Percentiles rank a stretch among this genome's conserved stretches.
Conservation (phyloP, 2,113 vertebrate genomes). For the Melanocharis versteri region DNA sequence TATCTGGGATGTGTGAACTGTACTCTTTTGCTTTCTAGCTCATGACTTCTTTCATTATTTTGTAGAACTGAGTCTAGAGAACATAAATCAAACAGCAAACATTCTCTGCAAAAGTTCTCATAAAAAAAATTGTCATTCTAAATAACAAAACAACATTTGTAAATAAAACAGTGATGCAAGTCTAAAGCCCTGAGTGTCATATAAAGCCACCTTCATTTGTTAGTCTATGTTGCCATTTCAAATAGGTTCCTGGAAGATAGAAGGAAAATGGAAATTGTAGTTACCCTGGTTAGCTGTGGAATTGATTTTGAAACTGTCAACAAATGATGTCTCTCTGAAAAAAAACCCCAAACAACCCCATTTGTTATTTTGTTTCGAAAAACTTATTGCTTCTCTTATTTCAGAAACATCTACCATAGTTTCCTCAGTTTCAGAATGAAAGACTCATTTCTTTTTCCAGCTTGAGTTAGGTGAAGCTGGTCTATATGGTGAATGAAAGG, state of each 20-base stretch:
- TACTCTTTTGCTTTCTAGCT: neutral
- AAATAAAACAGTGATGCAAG: neutral
- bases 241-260: neutral
- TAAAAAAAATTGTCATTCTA: neutral
- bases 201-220: neutral
- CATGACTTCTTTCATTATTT: neutral
- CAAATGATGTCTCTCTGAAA: accelerated
- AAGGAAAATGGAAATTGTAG: neutral
- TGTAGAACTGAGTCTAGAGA: neutral
- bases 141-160: neutral
- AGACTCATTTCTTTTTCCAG: neutral
- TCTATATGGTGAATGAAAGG: neutral
- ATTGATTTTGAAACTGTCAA: neutral
- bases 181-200: neutral
- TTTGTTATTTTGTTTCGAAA: neutral
- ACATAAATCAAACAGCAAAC: neutral
- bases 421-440: neutral
- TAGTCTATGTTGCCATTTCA: neutral
- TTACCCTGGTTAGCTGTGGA: neutral
- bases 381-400: neutral
- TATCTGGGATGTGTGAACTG: neutral
- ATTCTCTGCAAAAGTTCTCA: neutral
- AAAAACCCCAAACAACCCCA: too few species aligned
- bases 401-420: neutral
- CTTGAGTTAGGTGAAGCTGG: neutral